These are phyloP conservation scores for Aurelia aurita complex sp. Pacific DNA, from an alignment of 30 jellyfish, hydroid and myxozoan genomes.

Conservation along the genomic window DNA sequence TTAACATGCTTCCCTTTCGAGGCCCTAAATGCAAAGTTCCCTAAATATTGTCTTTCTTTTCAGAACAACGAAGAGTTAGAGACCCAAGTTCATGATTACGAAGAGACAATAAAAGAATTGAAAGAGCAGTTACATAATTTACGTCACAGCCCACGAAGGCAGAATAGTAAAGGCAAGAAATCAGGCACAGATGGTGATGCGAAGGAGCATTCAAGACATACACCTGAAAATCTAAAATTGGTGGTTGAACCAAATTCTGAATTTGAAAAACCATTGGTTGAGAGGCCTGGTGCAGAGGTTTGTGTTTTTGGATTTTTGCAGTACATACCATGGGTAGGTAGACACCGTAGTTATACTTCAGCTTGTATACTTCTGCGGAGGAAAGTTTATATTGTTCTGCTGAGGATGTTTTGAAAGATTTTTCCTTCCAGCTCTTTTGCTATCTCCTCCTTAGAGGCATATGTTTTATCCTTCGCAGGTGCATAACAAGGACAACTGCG, in stretches of 20 bases:
- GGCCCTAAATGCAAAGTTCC: too few species aligned
- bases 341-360: too few species aligned
- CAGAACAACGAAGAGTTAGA: slow-evolving; percentile 55
- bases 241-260: neutral
- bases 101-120: slow-evolving; percentile 48
- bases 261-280: slow-evolving; percentile 32
- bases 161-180: slow-evolving; percentile 37
- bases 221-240: slow-evolving; percentile 49
- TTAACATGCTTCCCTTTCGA: too few species aligned
- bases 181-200: slow-evolving; percentile 22
- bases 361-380: too few species aligned
- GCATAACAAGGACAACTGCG: too few species aligned
- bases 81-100: slow-evolving; percentile 42
- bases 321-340: too few species aligned
- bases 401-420: too few species aligned
- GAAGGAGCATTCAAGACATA: slow-evolving; percentile 32
- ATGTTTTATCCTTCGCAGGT: too few species aligned
- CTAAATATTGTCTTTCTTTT: neutral
- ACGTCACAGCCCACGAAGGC: slow-evolving; percentile 25
- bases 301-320: neutral
- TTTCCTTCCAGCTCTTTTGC: too few species aligned
- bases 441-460: too few species aligned
- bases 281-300: slow-evolving; percentile 77
- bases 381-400: too few species aligned
- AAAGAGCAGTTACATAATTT: slow-evolving; percentile 17